These are phyloP conservation scores for pig (Sus scrofa) DNA, from an alignment of 2,113 vertebrate genomes.

Conservation along the genomic window T2T-Sscrofa CM000826.6:119351501-119352000, in stretches of 20 bases:
- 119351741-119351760: no score
- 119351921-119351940: conserved; percentile 97
- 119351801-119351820: no score
- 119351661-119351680: conserved; percentile 97
- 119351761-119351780: no score
- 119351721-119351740: no score
- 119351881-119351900: conserved; percentile 95
- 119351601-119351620: conserved; percentile 96
- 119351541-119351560: conserved; percentile 99
- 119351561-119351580: conserved; percentile 96
- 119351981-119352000: conserved; percentile 97
- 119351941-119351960: conserved; percentile 94
- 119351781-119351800: no score
- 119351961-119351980: conserved; percentile 97
- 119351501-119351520: conserved; percentile 99
- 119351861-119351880: conserved; percentile 93
- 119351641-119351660: conserved; percentile 99
- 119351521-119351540: conserved; percentile 96
- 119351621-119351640: conserved; percentile 94
- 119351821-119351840: no score
- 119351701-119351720: no score
- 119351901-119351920: conserved; percentile 97
- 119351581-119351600: conserved; percentile 94
- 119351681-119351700: conserved; percentile 87
- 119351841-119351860: conserved; percentile 84